Evolutionary conservation across 2,888 invertebrate species (phyloP).

Genomic region (Caenorhabditis virilis): DNA sequence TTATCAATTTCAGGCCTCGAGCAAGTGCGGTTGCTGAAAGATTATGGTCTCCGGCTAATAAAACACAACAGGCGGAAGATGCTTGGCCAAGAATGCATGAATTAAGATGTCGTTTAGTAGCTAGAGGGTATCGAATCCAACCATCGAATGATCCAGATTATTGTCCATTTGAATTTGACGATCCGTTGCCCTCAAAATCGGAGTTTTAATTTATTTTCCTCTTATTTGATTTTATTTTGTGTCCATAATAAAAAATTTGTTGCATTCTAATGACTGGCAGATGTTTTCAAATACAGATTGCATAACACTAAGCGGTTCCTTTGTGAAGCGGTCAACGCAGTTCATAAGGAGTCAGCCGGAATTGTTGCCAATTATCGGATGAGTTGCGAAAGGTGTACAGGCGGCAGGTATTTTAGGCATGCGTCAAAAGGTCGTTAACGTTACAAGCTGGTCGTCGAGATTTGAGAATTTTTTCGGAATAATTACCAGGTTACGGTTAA

Average conservation of each 20-base stretch:
- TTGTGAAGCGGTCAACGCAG: background rate
- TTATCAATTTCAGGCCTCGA: conserved; percentile 74
- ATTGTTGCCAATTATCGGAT: conserved; percentile 36
- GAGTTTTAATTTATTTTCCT: background rate
- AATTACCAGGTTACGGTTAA: no score
- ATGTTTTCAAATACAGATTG: conserved; percentile 14
- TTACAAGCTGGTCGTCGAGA: background rate
- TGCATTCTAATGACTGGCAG: no score
- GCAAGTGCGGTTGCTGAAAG: conserved; percentile 85
- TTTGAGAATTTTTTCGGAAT: no score
- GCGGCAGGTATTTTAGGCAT: conserved; percentile 19
- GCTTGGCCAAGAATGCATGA: conserved; percentile 77
- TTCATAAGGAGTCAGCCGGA: background rate
- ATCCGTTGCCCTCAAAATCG: conserved; percentile 15
- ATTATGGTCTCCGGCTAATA: conserved; percentile 77
- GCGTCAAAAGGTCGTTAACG: conserved; percentile 21
- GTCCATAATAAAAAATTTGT: background rate
- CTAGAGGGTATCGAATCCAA: conserved; percentile 72
- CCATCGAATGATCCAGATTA: conserved; percentile 55
- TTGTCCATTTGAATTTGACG: conserved; percentile 55
- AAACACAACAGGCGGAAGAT: conserved; percentile 69
- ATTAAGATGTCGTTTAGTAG: conserved; percentile 78
- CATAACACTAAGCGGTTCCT: conserved; percentile 1
- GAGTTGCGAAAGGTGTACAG: conserved; percentile 20
- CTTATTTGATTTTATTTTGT: background rate